phyloP scores from a whole-genome alignment of 1,140 invertebrate genomes.

The Trypoxylus dichotomus region DNA sequence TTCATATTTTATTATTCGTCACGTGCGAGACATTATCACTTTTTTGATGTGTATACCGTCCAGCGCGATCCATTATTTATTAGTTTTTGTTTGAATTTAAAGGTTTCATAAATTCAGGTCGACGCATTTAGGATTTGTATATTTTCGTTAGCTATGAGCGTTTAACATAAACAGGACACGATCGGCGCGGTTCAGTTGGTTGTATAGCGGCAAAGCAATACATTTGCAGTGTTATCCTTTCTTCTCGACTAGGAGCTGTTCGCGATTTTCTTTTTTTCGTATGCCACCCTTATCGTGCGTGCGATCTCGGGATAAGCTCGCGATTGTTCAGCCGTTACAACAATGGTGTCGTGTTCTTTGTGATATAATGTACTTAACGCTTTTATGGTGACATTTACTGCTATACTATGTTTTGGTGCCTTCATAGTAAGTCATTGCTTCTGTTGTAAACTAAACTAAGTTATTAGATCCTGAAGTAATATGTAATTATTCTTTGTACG shows the following conservation, averaged over 20 bases:
- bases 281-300: neutral
- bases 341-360: neutral
- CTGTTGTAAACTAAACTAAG: neutral
- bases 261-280: neutral
- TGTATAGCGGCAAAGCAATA: neutral
- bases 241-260: neutral
- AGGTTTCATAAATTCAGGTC: conserved; percentile 18
- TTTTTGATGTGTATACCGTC: neutral
- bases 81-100: conserved; percentile 7
- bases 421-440: neutral
- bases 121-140: conserved; percentile 25
- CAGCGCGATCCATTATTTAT: neutral
- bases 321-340: neutral
- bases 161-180: conserved; percentile 23
- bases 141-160: conserved; percentile 23
- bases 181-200: neutral
- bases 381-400: conserved; percentile 10
- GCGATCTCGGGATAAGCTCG: neutral
- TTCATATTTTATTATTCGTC: neutral
- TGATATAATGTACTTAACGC: neutral
- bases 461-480: too few relatives aligned
- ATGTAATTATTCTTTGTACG: too few relatives aligned
- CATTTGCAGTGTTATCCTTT: neutral
- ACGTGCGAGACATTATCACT: neutral
- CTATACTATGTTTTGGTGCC: conserved; percentile 3